Evolutionary conservation across 2,113 vertebrate species (phyloP), one percentile per base, ranked within the genome.

Genomic region (Scartelaos histophorus): DNA sequence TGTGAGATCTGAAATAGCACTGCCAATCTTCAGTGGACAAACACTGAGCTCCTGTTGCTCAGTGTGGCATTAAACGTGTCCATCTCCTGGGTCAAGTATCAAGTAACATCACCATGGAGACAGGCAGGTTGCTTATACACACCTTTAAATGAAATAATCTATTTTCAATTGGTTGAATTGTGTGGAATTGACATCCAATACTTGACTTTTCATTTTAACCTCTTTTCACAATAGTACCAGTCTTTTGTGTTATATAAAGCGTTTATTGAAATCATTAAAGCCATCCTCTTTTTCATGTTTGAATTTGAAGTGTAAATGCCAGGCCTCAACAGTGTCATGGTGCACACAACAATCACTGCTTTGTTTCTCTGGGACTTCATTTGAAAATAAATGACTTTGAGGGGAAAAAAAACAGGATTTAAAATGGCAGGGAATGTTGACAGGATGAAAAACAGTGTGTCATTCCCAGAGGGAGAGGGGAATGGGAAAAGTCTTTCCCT

Each of bases 401-500:
- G 56, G 6, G 47, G 47, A 22, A 10, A 47, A 24, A 38, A 9
- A 64, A 25, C 34, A n/a, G 22, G 34, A 3, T 51, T 7, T 54
- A n/a, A 67, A 62, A 82, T 58, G 43, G 72, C 29, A 72, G 65
- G 25, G 51, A 71, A 71, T 43, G 54, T 64, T 45, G 49, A 16
- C 70, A 13, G 21, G 74, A 62, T 80, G 69, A 86, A 2, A 71
- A 77, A 81, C 76, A 7, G 58, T 53, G 25, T 75, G 62, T 82
- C 58, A 71, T 71, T 74, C 73, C 49, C 64, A 73, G 22, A 53
- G 51, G 60, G 47, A 68, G 67, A 67, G 54, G 61, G 69, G 56
- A 80, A 75, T 58, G 35, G 68, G 49, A 73, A 79, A 78, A 75
- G 53, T n/a, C 77, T 85, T 80, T 85, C 64, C 82, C 84, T 83